Evolutionary conservation across 2,888 invertebrate genomes (phyloP), one percentile per base, ranked within the genome.

Genomic region (Anthophora plumipes): DNA sequence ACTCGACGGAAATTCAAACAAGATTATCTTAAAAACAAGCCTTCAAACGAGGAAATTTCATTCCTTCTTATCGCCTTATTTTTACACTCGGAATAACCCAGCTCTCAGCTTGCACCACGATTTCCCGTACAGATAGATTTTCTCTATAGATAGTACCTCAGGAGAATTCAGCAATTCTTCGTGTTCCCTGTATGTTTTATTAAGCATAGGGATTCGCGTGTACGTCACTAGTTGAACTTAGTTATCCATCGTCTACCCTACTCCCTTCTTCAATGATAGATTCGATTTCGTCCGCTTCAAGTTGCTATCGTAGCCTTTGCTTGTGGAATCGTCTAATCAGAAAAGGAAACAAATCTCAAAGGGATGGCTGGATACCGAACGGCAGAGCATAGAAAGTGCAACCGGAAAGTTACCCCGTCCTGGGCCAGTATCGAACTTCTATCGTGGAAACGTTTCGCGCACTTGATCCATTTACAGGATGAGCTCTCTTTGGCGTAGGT

Each of bases 391-490:
- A 41, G 57, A 63, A 64, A 71, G 54, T 22, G 67, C 55, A 74
- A 77, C n/a, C 52, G 37, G 43, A 67, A 70, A 68, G 39, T 66
- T 75, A 41, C 31, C 57, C n/a, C n/a, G n/a, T n/a, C n/a, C n/a
- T n/a, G n/a, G 4, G 39, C 11, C 17, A 31, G 77, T 43, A 66
- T 61, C 73, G 61, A 55, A 63, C 50, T 77, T 72, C 31, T 39
- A 64, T 77, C 75, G 77, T 64, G 63, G 75, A 73, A 81, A 81
- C 77, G 75, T 83, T 80, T 77, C 77, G 79, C 67, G 81, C 77
- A 61, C 73, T 83, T 79, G 80, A 86, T 86, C 82, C 83, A 86
- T 86, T 86, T 86, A 86, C 75, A 48, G 68, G 77, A 83, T 83
- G 71, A 77, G 75, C 86, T 74, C 84, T 73, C 64, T 73, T 70